These are phyloP conservation scores for Bradypodion ventrale DNA, from an alignment of 2,797 vertebrate genomes.

Conservation along the genomic window DNA sequence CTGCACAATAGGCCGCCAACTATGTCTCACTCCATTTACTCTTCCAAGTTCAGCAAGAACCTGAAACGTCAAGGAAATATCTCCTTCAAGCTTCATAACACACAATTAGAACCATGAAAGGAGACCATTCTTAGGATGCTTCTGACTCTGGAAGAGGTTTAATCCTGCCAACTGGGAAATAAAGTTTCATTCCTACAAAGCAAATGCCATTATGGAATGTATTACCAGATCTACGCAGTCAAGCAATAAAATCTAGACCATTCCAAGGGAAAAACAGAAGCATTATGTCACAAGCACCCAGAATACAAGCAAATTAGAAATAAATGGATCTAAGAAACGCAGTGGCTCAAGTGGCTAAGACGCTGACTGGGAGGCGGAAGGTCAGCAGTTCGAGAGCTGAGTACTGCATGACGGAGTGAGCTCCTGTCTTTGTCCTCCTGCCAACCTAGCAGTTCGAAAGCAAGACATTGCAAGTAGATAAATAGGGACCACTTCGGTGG, in stretches of 20 bases:
- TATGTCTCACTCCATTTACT: not conserved
- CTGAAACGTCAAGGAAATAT: not conserved
- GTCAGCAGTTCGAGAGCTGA: too few relatives aligned
- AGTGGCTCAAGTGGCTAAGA: too few relatives aligned
- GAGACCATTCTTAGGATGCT: not conserved
- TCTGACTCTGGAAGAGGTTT: not conserved
- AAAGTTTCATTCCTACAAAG: not conserved
- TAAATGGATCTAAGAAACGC: not conserved
- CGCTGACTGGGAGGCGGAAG: too few relatives aligned
- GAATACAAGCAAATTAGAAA: not conserved
- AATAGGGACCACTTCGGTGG: too few relatives aligned
- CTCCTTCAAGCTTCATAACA: not conserved
- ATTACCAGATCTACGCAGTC: not conserved
- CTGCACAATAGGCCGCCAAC: constrained; percentile 2
- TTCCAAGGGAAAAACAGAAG: not conserved
- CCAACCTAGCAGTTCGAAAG: too few relatives aligned
- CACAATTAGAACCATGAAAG: constrained; percentile 14
- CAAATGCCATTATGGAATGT: not conserved
- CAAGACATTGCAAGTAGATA: too few relatives aligned
- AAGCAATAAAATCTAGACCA: not conserved
- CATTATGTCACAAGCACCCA: not conserved
- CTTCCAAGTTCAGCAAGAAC: not conserved
- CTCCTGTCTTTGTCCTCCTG: too few relatives aligned
- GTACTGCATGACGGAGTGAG: too few relatives aligned
- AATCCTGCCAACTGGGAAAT: constrained; percentile 8